Evolutionary conservation across 1,140 invertebrate species (phyloP), one percentile per base, ranked within the genome.

Genomic region (Heliconius congener): DNA sequence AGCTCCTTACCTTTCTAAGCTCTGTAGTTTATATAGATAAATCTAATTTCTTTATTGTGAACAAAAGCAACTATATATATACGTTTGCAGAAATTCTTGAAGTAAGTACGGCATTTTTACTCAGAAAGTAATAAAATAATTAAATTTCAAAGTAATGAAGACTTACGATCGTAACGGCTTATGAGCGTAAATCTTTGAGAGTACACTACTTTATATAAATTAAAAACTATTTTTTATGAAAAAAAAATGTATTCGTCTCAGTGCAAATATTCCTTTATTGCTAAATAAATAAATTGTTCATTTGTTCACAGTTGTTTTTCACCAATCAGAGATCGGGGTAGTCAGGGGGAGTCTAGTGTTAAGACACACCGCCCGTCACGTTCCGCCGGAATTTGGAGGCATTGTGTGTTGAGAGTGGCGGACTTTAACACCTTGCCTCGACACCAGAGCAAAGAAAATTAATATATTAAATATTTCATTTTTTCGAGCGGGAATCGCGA

Each of bases 81-180:
- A 19, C 6, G 16, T 18, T 52, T 57, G 8, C 55, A 57, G 19
- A 23, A 57, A 23, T 23, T 57, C 55, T 57, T 23, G n/a, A 57
- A 55, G 8, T 55, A 57, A 57, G 55, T 57, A 57, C 9, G 19
- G n/a, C 1, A 57, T 57, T 57, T 52, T 57, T 23, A 23, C 19
- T 57, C n/a, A 9, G 9, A 57, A 23, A 57, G n/a, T 27, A 66
- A 27, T 23, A 66, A 66, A 60, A n/a, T 60, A 23, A 60, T 60
- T 60, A 60, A 60, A 60, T 60, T 60, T n/a, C 57, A 8, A 60
- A 27, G 11, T 66, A 66, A 30, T 66, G 60, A 30, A 66, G 60
- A 66, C 60, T 66, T 66, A 57, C 55, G 55, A 23, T n/a, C n/a
- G 8, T 57, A 57, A 57, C 19, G 19, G n/a, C 19, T 57, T 57